Percentiles rank a stretch among this genome's conserved stretches.
phyloP scores from a whole-genome alignment of 2,888 invertebrate genomes.

The Neocrepidodera transversa region DNA sequence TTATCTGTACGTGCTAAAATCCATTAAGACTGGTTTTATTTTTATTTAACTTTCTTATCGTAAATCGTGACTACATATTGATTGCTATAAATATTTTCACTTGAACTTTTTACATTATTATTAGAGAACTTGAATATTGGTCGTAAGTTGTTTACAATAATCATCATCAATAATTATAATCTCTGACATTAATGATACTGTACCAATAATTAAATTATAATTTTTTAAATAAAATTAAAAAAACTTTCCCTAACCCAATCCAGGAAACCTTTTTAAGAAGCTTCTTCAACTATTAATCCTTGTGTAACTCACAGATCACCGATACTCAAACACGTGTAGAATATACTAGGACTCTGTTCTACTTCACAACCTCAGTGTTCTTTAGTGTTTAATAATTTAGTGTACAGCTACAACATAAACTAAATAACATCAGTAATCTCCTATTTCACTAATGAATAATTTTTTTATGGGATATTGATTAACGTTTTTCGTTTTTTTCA shows the following conservation, averaged over 20 bases:
- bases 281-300: not conserved
- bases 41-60: constrained; percentile 1
- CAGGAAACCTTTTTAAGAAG: constrained; percentile 22
- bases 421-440: constrained; percentile 24
- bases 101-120: no score
- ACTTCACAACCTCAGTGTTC: constrained; percentile 19
- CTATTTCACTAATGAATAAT: constrained; percentile 6
- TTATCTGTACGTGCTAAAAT: constrained; percentile 6
- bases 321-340: constrained; percentile 19
- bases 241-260: not conserved
- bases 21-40: not conserved
- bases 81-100: not conserved
- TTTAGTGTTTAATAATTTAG: constrained; percentile 12
- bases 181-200: no score
- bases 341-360: constrained; percentile 20
- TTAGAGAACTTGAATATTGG: no score
- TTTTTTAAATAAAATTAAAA: no score
- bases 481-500: not conserved
- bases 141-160: no score
- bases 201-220: no score
- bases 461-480: not conserved
- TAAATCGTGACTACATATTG: constrained; percentile 1
- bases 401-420: constrained; percentile 29
- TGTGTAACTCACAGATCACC: constrained; percentile 15
- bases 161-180: no score